Evolutionary conservation across 2,113 vertebrate genomes (phyloP).

Genomic region (Chionis minor): DNA sequence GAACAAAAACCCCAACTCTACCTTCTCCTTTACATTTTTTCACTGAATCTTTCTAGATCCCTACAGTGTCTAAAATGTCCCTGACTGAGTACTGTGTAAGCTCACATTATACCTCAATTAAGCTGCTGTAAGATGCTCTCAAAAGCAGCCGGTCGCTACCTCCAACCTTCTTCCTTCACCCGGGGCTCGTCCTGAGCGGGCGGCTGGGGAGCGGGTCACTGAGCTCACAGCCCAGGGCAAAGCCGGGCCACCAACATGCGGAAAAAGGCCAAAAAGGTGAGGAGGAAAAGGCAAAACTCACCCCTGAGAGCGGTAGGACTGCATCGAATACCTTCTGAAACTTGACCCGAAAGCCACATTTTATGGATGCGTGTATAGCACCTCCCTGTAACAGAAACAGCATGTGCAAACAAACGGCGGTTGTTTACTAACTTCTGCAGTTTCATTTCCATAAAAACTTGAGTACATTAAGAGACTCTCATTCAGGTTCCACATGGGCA

Average conservation of each 20-base stretch:
- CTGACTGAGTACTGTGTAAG: accelerated
- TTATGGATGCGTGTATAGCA: accelerated
- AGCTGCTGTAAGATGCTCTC: neutral
- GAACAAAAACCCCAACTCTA: neutral
- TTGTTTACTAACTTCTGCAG: neutral
- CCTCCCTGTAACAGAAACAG: neutral
- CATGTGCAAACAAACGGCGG: neutral
- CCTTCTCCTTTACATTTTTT: neutral
- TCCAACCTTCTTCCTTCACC: neutral
- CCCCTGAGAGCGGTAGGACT: accelerated
- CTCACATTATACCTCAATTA: neutral
- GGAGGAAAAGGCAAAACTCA: neutral
- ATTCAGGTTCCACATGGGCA: accelerated
- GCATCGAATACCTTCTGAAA: neutral
- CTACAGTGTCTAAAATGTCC: accelerated
- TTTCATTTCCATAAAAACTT: neutral
- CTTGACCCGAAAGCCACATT: neutral
- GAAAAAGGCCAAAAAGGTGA: neutral
- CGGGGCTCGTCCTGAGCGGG: too few species aligned
- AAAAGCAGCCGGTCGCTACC: neutral
- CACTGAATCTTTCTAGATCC: neutral
- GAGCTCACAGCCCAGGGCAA: neutral
- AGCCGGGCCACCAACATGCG: neutral
- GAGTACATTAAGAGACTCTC: neutral
- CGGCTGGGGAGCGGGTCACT: neutral